A percentile compares a stretch with the other conserved stretches of the same genome.
Evolutionary conservation across 2,888 invertebrate species (phyloP).

Genomic region (Smittia sp.): DNA sequence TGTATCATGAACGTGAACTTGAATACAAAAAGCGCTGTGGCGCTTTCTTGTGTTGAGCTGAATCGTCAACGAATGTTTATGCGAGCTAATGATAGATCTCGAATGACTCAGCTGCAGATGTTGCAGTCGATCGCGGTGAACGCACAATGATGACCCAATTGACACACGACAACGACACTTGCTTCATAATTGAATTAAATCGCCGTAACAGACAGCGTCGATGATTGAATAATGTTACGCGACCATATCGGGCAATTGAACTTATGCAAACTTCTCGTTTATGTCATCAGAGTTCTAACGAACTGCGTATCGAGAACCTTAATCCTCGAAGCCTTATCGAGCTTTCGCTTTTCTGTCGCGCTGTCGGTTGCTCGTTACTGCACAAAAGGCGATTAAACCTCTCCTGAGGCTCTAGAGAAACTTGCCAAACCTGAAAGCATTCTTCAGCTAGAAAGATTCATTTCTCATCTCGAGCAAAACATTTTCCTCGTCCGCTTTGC

Average conservation of each 20-base stretch:
- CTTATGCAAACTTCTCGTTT: background rate
- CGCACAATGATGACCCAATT: constrained; percentile 1
- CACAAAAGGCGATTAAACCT: background rate
- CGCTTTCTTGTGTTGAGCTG: background rate
- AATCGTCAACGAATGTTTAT: background rate
- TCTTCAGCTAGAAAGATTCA: constrained; percentile 9
- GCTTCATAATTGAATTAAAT: constrained; percentile 10
- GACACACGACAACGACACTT: background rate
- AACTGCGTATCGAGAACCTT: background rate
- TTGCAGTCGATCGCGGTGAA: background rate
- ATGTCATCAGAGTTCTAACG: background rate
- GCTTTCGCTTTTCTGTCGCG: background rate
- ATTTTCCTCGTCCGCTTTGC: constrained; percentile 1
- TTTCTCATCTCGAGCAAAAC: background rate
- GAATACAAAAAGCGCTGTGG: background rate
- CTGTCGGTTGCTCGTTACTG: background rate
- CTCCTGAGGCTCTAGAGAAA: constrained; percentile 12
- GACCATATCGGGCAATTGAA: background rate
- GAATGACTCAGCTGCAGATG: background rate
- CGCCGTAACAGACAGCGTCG: background rate
- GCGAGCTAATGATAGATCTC: background rate
- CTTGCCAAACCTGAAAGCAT: constrained; percentile 7
- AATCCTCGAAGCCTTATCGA: constrained; percentile 7
- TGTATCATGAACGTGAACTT: constrained; percentile 28
- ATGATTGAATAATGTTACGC: constrained; percentile 19